Evolutionary conservation across 2,797 vertebrate genomes (phyloP), one percentile per base, ranked within the genome.

Genomic region (Acropternis orthonyx): DNA sequence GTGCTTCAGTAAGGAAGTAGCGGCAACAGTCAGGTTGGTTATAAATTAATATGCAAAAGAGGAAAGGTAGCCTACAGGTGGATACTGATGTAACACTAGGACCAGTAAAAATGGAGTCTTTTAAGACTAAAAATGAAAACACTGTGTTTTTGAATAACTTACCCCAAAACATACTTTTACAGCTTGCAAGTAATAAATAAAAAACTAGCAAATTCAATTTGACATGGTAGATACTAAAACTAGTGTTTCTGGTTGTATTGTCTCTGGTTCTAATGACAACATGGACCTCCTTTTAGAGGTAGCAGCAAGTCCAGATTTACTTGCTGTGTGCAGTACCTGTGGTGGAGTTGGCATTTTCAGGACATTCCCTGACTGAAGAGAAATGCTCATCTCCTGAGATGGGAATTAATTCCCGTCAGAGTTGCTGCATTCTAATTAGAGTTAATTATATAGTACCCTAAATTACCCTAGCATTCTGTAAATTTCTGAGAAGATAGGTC

Each of bases 361-460:
- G 63, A 19, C 21, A 7, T 68, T 75, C 18, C 14, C 22, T 88
- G 46, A 17, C 44, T 75, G n/a, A 43, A 62, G 79, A 36, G 41
- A 77, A 73, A 36, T 49, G 12, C 37, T 86, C 7, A 1, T 89
- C 67, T 65, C 30, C 24, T 14, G 44, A 78, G 27, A 71, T 52
- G 27, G 48, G 55, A 93, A 88, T 87, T 32, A 79, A 82, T 89
- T 83, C 84, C 52, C 49, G 7, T 67, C 82, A 85, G 52, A 77
- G 36, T 66, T 91, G 44, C 67, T 85, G 14, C 67, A 44, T 92
- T 79, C 55, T 52, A 91, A 74, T 77, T 78, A 39, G 46, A 88
- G 43, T 82, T 92, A 95, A 96, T 96, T 90, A 67, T 93, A 44
- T 69, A 44, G 65, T 83, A 63, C 24, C 74, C 83, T 95, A 56